phyloP scores from a whole-genome alignment of 2,797 vertebrate genomes.

The Peromyscus eremicus region DNA sequence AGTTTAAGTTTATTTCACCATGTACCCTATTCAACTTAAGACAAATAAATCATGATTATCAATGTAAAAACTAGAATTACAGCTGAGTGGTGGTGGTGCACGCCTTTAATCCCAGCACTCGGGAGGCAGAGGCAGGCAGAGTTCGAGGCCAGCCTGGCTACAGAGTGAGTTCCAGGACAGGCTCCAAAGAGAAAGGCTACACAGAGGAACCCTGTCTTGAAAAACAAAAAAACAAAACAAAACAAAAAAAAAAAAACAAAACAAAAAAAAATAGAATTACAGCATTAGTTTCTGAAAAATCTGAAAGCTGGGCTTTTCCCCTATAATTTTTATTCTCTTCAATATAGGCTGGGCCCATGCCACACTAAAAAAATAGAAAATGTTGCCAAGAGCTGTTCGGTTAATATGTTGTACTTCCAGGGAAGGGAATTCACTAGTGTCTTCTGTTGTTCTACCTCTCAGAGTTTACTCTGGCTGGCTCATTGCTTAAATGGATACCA shows the following conservation, averaged over 20 bases:
- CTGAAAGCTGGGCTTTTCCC: not conserved
- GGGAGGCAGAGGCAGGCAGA: too few species aligned
- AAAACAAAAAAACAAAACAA: too few species aligned
- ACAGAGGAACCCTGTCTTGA: too few species aligned
- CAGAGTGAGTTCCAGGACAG: too few species aligned
- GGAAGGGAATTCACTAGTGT: rapidly evolving
- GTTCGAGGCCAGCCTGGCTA: too few species aligned
- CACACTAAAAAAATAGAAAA: not conserved
- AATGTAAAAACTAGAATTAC: not conserved
- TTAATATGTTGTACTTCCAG: not conserved
- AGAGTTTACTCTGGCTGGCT: not conserved
- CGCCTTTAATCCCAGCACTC: too few species aligned
- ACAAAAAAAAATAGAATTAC: too few species aligned
- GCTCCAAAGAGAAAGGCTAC: too few species aligned
- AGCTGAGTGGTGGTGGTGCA: too few species aligned
- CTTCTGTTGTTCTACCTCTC: not conserved
- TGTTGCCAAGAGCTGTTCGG: not conserved
- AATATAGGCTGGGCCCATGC: not conserved
- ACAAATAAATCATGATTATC: not conserved
- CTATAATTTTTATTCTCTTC: not conserved
- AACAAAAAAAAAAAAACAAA: too few species aligned
- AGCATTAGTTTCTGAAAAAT: not conserved
- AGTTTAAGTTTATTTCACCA: not conserved
- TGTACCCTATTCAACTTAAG: not conserved
- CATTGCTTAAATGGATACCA: not conserved